Base-by-base conservation (phyloP, 2,113 vertebrate species). In the Phoxinus phoxinus region DNA sequence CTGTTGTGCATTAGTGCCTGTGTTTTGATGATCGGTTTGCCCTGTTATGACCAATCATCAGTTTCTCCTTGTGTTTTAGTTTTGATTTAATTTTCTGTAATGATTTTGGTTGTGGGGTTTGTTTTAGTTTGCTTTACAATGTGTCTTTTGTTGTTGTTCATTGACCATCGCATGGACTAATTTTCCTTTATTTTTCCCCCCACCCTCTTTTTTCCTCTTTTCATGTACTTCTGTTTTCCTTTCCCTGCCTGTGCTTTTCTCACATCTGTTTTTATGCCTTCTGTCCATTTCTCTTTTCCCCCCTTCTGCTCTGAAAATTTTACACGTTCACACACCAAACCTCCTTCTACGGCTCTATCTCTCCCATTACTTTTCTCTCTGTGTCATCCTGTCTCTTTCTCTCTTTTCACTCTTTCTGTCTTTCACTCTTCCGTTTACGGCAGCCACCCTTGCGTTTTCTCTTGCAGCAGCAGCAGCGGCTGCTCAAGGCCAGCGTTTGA, bases 151-250 rank as follows among this genome's bases (percentile, higher is more conserved):
- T 90, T 94, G 90, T 94, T 91, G 89, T 93, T 92, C 93, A 94
- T 91, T 95, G 93, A 94, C 94, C 95, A 95, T 95, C 94, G 95
- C 95, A 96, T 96, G 95, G 89, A 95, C 93, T 96, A 95, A 95
- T 95, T 95, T 93, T 91, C 81, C 87, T 94, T 92, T 93, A 93
- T 89, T 90, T 92, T 93, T 56, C 46, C 69, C 73, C 61, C 46
- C 17, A 15, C 73, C 81, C 27, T n/a, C 41, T 85, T 84, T 85
- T 59, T 51, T 59, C 63, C 59, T 85, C 32, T 71, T 32, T 79
- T 79, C 2, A 3, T 85, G 76, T 71, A 37, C 53, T 80, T 79
- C 84, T 63, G 13, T 69, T 85, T 74, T 65, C 41, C 32, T 58
- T 73, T 73, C 83, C 46, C 35, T 83, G 76, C 76, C 41, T 84